phyloP scores from a whole-genome alignment of 2,888 invertebrate genomes.

The Chironomus tentans region DNA sequence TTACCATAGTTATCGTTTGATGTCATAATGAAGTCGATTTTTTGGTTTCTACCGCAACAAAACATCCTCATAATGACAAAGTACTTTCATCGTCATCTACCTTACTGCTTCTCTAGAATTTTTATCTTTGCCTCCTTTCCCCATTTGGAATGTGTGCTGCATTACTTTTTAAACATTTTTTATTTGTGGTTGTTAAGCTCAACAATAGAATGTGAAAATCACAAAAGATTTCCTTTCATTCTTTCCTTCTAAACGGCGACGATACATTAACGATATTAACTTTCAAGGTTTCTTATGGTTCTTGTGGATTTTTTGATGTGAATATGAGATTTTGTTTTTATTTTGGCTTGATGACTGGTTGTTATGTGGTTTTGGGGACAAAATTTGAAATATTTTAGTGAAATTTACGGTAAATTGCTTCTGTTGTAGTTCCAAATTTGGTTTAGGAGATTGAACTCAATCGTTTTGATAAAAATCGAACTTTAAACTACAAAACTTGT shows the following conservation, averaged over 20 bases:
- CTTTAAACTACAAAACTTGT: too few relatives aligned
- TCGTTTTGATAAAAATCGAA: too few relatives aligned
- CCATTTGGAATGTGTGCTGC: not conserved
- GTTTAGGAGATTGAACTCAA: too few relatives aligned
- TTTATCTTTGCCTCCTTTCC: too few relatives aligned
- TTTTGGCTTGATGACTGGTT: not conserved
- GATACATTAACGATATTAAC: slow-evolving; percentile 27
- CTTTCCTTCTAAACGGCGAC: not conserved
- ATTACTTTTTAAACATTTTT: not conserved
- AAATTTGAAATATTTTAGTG: too few relatives aligned
- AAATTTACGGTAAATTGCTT: too few relatives aligned
- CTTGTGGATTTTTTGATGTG: not conserved
- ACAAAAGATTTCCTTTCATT: too few relatives aligned
- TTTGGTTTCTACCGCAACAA: slow-evolving; percentile 7
- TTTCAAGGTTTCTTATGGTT: slow-evolving; percentile 6
- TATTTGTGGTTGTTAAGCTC: not conserved
- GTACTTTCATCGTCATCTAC: too few relatives aligned
- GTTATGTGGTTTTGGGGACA: not conserved
- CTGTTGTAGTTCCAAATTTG: too few relatives aligned
- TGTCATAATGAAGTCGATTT: slow-evolving; percentile 1
- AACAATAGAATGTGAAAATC: not conserved
- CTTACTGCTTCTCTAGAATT: too few relatives aligned
- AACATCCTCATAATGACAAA: slow-evolving; percentile 1
- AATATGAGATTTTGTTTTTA: not conserved
- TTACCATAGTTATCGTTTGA: slow-evolving; percentile 3